phyloP scores from a whole-genome alignment of 2,113 vertebrate species.

The Sphyrna mokarran region DNA sequence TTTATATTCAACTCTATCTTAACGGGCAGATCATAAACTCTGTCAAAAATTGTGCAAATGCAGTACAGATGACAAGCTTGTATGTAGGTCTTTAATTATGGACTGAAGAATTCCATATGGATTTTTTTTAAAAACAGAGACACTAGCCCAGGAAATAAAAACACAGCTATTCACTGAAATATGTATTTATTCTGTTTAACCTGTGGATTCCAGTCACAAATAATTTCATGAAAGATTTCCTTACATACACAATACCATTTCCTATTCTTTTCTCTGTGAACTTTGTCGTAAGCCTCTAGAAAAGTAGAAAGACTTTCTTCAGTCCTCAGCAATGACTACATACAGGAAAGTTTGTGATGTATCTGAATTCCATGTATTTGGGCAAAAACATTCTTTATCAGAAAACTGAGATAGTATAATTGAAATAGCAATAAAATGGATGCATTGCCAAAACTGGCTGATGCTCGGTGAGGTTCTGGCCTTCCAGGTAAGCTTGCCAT shows the following conservation, averaged over 20 bases:
- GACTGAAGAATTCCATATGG: not conserved
- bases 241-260: not conserved
- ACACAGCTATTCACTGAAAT: not conserved
- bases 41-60: not conserved
- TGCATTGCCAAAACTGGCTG: not conserved
- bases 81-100: not conserved
- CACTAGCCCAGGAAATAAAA: not conserved
- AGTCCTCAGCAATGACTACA: not conserved
- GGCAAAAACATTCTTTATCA: not conserved
- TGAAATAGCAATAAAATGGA: not conserved
- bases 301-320: not conserved
- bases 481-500: not conserved
- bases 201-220: not conserved
- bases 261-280: not conserved
- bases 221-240: not conserved
- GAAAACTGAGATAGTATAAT: not conserved
- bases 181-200: not conserved
- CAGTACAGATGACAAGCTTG: not conserved
- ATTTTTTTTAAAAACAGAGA: not conserved
- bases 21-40: not conserved
- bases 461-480: not conserved
- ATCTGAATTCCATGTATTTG: not conserved
- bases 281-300: not conserved
- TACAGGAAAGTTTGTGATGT: not conserved
- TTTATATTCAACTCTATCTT: not conserved